Evolutionary conservation across 2,797 vertebrate species (phyloP), one percentile per base, ranked within the genome.

Genomic region (Periophthalmus magnuspinnatus): DNA sequence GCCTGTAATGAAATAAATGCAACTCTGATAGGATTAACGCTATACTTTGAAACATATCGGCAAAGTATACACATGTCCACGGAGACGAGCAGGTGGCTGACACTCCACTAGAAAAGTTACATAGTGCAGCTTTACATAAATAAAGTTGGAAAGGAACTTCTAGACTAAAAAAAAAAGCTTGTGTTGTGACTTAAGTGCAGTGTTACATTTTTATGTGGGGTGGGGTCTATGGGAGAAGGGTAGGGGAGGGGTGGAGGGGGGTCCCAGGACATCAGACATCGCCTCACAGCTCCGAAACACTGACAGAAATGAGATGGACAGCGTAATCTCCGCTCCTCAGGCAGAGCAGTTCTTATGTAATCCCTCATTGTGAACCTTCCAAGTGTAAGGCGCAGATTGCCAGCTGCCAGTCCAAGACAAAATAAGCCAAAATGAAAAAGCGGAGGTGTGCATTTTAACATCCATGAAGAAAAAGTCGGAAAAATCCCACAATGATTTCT

Each of bases 311-410:
- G 81, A 84, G 87, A 88, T 72, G 73, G 86, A 84, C 87, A 82
- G 85, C 70, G 48, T 87, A 78, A 88, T 88, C 75, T 84, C 76
- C 84, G 60, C 79, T 81, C 74, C 79, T 78, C 73, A 10, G 41
- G 21, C 58, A 71, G 75, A 72, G 69, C 34, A 70, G 50, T 2
- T 22, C 79, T 86, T 82, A 80, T 80, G 83, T 83, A 87, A 86
- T 87, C 83, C 87, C 90, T 86, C 80, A 79, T 82, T 77, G 86
- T 85, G 81, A 84, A 77, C 78, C 71, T 86, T 91, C 83, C 87
- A 78, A 84, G 81, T 80, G 75, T 87, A 85, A 90, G 90, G 88
- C 77, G 77, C 80, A 80, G 83, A 80, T 87, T 83, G 79, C 88
- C 87, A 83, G 85, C 82, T 91, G 90, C 86, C 75, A 70, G 86